These are phyloP conservation scores for Amazona vittata DNA, from an alignment of 2,113 vertebrate genomes.

Conservation along the genomic window DNA sequence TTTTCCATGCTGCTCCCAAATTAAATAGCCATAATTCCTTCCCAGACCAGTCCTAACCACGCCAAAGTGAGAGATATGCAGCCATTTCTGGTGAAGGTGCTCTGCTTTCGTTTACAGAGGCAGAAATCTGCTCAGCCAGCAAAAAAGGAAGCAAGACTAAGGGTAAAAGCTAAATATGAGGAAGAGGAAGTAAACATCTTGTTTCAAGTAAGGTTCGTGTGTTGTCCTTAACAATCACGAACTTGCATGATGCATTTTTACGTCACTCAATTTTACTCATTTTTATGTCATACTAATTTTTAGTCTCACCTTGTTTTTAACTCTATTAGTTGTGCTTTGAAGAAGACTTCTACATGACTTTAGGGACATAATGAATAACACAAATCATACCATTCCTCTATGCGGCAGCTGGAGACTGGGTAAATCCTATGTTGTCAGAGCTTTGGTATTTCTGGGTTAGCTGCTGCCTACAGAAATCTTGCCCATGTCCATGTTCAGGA, in stretches of 20 bases:
- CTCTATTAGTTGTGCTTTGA: not conserved
- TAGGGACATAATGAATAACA: not conserved
- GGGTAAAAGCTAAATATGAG: not conserved
- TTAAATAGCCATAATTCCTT: not conserved
- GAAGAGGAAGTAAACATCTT: not conserved
- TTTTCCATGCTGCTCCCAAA: not conserved
- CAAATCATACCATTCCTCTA: not conserved
- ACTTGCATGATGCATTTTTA: rapidly evolving
- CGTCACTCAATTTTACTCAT: not conserved
- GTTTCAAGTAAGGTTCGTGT: not conserved
- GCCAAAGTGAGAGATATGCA: not conserved
- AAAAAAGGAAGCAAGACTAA: not conserved
- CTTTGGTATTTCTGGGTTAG: not conserved
- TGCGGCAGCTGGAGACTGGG: not conserved
- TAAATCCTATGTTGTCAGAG: not conserved
- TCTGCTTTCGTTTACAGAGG: not conserved
- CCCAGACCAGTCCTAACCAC: not conserved
- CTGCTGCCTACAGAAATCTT: not conserved
- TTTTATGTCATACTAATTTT: not conserved
- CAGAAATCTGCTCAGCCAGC: not conserved
- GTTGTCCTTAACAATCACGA: not conserved
- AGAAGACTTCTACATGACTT: not conserved
- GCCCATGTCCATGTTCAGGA: not conserved
- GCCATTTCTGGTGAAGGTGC: rapidly evolving
- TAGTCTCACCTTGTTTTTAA: not conserved